Percentiles rank a stretch among this genome's conserved stretches.
Conservation (phyloP, 2,888 invertebrate species). For the Aquatica leii region DNA sequence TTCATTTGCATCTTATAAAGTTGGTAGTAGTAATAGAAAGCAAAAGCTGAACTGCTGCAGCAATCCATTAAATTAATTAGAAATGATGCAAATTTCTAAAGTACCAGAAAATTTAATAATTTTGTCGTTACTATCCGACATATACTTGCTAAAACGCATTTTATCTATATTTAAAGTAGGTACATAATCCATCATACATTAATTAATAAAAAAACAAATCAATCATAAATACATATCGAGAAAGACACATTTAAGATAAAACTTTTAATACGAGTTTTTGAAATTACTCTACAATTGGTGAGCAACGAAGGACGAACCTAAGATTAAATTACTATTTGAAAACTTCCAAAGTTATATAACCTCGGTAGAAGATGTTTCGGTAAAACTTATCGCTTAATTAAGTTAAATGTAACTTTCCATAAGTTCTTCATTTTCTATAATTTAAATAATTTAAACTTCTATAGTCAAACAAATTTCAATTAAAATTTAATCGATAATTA, state of each 20-base stretch:
- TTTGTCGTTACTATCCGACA: no score
- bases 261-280: slow-evolving; percentile 8
- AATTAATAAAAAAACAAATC: no score
- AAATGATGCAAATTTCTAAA: slow-evolving; percentile 3
- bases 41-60: not conserved
- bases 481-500: no score
- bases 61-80: slow-evolving; percentile 12
- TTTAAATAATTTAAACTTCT: not conserved
- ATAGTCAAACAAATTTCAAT: no score
- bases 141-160: no score
- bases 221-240: not conserved
- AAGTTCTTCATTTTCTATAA: slow-evolving; percentile 3
- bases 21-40: no score
- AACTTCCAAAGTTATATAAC: slow-evolving; percentile 10
- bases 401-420: not conserved
- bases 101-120: no score
- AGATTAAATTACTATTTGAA: slow-evolving; percentile 1
- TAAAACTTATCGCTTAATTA: slow-evolving; percentile 6
- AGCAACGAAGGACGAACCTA: slow-evolving; percentile 6
- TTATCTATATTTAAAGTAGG: no score
- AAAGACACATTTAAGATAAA: slow-evolving; percentile 5
- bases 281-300: slow-evolving; percentile 9
- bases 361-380: slow-evolving; percentile 3
- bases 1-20: no score
- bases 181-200: no score